Evolutionary conservation across 2,888 invertebrate species (phyloP), one percentile per base, ranked within the genome.

Genomic region (Sphaerophoria rueppellii): DNA sequence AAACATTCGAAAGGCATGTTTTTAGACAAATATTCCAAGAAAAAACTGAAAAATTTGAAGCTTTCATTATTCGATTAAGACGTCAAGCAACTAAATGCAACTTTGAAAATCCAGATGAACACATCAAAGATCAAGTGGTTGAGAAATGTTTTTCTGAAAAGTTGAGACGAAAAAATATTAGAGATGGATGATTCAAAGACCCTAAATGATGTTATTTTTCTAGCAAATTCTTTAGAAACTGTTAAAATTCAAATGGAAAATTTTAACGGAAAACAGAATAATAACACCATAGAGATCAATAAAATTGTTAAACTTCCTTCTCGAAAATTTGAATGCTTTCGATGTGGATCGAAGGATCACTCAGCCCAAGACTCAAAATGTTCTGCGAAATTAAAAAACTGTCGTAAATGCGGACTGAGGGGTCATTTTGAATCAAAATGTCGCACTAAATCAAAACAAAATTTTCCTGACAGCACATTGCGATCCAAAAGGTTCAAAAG

Each of bases 121-220:
- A 52, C 24, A 24, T 52, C 24, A 52, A 52, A 7, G 52, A 52
- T 9, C 24, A 52, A 52, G 52, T 52, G 52, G 52, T 24, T 52
- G 24, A 52, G 11, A 52, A 52, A 52, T 52, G 52, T 24, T 52
- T 52, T 52, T 52, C 52, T 24, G 54, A 54, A 54, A 54, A 54
- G 54, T 24, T 24, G 24, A 24, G 24, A 24, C 24, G 24, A 24
- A 24, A 24, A 24, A 24, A 24, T 24, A 24, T 24, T 24, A 24
- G 24, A 24, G 12, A 54, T 32, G 32, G 32, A 52, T 52, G 52
- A 52, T 9, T 52, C 52, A 9, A 52, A 52, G 4, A 52, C 9
- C 5, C 16, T 52, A 24, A 24, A 24, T 52, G 52, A 52, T 9
- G 24, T 52, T 52, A 24, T 52, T 24, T 52, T 24, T 52, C 24